Evolutionary conservation across 2,797 vertebrate species (phyloP).

Genomic region (Acanthurus lineatus): DNA sequence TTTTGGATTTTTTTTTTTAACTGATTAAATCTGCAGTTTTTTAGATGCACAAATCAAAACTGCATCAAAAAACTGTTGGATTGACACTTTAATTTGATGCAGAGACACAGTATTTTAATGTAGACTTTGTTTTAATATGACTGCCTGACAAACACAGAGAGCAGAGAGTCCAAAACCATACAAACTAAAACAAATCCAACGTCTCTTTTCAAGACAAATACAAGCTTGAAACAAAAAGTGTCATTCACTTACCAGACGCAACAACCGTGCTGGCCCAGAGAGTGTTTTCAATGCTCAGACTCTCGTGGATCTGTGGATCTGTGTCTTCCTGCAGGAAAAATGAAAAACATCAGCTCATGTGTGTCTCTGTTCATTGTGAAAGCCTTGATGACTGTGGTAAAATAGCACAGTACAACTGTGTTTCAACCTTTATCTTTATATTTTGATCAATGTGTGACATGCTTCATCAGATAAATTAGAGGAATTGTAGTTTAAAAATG

Average conservation of each 20-base stretch:
- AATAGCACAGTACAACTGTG: neutral
- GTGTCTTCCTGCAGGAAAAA: conserved; percentile 90
- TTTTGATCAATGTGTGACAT: neutral
- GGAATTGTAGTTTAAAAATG: neutral
- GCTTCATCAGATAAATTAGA: neutral
- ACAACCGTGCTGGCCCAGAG: conserved; percentile 98
- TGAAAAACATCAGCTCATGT: neutral
- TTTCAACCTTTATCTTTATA: neutral
- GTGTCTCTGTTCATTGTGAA: neutral
- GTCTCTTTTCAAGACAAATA: neutral
- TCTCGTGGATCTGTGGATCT: conserved; percentile 94
- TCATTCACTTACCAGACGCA: conserved; percentile 90
- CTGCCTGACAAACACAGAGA: neutral
- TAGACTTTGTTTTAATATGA: neutral
- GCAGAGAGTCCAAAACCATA: too few species aligned
- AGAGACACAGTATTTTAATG: neutral
- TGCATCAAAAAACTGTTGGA: neutral
- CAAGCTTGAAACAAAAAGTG: neutral
- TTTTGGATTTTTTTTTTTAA: neutral
- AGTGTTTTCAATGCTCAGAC: conserved; percentile 95
- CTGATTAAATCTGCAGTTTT: too few species aligned
- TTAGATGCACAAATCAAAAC: neutral
- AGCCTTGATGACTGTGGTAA: neutral
- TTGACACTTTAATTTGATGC: neutral
- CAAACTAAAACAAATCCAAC: neutral